A percentile compares a stretch with the other conserved stretches of the same genome.
Evolutionary conservation across 2,797 vertebrate genomes (phyloP).

Genomic region (Neostethus bicornis): DNA sequence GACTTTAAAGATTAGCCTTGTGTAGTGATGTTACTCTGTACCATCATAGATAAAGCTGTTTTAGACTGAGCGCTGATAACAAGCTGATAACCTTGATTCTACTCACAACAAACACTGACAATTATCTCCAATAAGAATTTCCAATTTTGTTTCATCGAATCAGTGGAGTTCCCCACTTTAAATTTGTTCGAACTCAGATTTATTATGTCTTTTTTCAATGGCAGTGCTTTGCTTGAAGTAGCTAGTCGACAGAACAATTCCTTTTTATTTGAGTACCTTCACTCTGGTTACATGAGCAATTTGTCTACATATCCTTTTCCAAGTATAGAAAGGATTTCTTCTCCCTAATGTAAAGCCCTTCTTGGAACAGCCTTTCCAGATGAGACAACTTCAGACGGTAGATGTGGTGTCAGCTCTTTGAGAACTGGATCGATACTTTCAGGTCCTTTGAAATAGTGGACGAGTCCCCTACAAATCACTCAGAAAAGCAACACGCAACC

Average conservation of each 20-base stretch:
- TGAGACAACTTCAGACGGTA: conserved; percentile 43
- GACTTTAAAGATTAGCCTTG: not conserved
- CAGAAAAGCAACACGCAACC: conserved; percentile 48
- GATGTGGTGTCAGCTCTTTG: conserved; percentile 59
- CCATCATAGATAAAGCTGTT: not conserved
- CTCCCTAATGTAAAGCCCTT: conserved; percentile 16
- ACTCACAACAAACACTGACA: not conserved
- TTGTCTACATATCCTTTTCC: not conserved
- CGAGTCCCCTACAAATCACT: conserved; percentile 61
- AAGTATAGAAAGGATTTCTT: not conserved
- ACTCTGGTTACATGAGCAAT: not conserved
- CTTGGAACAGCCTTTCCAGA: conserved; percentile 38
- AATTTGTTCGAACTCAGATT: not conserved
- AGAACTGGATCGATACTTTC: conserved; percentile 61
- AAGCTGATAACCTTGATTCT: not conserved
- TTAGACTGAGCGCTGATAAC: not conserved
- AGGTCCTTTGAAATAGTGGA: conserved; percentile 65
- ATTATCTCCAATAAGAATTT: not conserved
- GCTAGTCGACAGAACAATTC: not conserved
- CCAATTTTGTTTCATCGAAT: not conserved
- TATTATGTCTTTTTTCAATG: not conserved
- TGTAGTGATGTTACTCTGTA: not conserved
- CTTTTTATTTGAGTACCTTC: not conserved
- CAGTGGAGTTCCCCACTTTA: not conserved
- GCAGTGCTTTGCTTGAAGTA: not conserved